These are phyloP conservation scores for Kryptopterus vitreolus DNA, from an alignment of 2,797 vertebrate species.

Conservation along the genomic window DNA sequence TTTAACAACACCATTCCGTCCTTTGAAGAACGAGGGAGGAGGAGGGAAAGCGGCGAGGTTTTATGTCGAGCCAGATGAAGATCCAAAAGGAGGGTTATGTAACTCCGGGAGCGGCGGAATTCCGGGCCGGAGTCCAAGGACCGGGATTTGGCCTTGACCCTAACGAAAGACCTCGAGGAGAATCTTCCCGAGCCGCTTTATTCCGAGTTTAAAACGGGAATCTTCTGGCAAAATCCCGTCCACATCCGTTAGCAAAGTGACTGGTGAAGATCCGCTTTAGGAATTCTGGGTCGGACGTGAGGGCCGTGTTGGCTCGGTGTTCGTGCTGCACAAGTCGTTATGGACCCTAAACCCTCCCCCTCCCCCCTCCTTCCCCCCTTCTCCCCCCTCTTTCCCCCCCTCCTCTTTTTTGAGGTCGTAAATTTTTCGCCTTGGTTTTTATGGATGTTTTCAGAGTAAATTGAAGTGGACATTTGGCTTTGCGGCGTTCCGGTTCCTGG, in stretches of 20 bases:
- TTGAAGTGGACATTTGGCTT: slow-evolving; percentile 67
- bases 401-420: slow-evolving; percentile 37
- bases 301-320: slow-evolving; percentile 27
- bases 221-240: too few species aligned
- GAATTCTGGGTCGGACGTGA: slow-evolving; percentile 46
- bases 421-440: slow-evolving; percentile 52
- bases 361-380: slow-evolving; percentile 4
- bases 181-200: slow-evolving; percentile 33
- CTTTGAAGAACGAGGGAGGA: not conserved
- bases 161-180: slow-evolving; percentile 25
- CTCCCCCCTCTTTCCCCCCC: not conserved
- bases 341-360: not conserved
- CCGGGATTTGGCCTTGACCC: slow-evolving; percentile 17
- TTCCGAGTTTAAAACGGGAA: too few species aligned
- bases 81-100: slow-evolving; percentile 33
- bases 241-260: slow-evolving; percentile 1
- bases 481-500: slow-evolving; percentile 72
- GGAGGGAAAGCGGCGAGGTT: not conserved
- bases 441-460: slow-evolving; percentile 54
- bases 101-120: slow-evolving; percentile 48
- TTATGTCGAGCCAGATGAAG: slow-evolving; percentile 12
- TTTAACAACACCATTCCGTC: not conserved
- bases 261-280: slow-evolving; percentile 22
- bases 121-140: slow-evolving; percentile 49
- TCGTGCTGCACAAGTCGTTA: slow-evolving; percentile 24